These are phyloP conservation scores for Phengaris alcon DNA, from an alignment of 2,888 invertebrate species.

Conservation along the genomic window DNA sequence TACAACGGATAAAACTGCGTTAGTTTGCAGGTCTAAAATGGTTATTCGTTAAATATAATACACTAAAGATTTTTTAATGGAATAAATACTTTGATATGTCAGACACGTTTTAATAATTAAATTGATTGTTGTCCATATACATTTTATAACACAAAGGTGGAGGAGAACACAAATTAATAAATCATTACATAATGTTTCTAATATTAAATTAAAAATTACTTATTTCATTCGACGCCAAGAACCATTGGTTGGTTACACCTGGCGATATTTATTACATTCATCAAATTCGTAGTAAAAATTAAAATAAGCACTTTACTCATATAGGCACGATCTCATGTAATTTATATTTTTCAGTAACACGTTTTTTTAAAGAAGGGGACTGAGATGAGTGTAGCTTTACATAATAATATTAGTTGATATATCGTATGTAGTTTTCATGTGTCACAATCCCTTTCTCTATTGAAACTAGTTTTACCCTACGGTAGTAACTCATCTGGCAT, in stretches of 20 bases:
- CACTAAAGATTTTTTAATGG: background rate
- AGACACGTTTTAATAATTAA: background rate
- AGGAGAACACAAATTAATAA: background rate
- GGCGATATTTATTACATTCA: constrained; percentile 14
- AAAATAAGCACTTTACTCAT: constrained; percentile 49
- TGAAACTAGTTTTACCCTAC: background rate
- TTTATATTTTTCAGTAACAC: constrained; percentile 48
- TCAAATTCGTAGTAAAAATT: constrained; percentile 31
- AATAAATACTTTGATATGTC: background rate
- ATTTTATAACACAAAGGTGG: background rate
- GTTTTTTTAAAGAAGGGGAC: constrained; percentile 18
- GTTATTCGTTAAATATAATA: background rate
- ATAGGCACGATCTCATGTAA: constrained; percentile 73
- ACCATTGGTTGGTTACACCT: background rate
- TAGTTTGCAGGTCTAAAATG: too few relatives aligned
- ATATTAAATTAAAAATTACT: background rate
- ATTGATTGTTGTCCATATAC: background rate
- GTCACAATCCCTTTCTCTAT: background rate
- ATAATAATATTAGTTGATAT: background rate
- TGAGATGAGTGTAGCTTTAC: too few relatives aligned
- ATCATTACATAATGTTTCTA: background rate
- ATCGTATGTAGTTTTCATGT: background rate
- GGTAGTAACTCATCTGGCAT: background rate
- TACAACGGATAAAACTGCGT: too few relatives aligned
- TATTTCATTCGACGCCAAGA: background rate